Evolutionary conservation across 2,797 vertebrate species (phyloP).

Genomic region (Cephalopachus bancanus): DNA sequence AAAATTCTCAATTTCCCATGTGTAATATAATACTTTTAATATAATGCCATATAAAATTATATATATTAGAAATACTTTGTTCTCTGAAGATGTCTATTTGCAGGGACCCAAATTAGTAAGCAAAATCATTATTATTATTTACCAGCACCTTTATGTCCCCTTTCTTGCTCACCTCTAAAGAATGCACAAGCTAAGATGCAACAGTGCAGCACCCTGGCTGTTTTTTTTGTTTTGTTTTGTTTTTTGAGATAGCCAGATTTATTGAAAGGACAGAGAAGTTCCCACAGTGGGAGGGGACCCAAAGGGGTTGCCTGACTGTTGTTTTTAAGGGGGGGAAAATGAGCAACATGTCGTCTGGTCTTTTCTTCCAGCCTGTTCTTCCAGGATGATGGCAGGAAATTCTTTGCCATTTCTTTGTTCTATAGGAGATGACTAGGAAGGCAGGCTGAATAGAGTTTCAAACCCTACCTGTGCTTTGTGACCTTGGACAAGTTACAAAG

Average conservation of each 20-base stretch:
- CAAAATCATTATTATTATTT: background rate
- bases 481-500: background rate
- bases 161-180: background rate
- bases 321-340: background rate
- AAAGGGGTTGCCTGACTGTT: background rate
- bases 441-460: background rate
- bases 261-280: too few species aligned
- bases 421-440: background rate
- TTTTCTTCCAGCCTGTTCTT: background rate
- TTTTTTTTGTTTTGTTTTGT: background rate
- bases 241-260: too few species aligned
- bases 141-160: background rate
- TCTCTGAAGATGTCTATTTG: slow-evolving; percentile 70
- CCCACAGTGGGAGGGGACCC: too few species aligned
- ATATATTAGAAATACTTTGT: slow-evolving; percentile 77
- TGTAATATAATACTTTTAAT: slow-evolving; percentile 72
- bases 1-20: slow-evolving; percentile 60
- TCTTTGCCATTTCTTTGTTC: background rate
- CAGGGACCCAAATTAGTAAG: background rate
- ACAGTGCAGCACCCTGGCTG: background rate
- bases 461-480: background rate
- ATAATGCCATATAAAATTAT: slow-evolving; percentile 15
- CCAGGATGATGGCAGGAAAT: background rate
- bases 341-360: background rate
- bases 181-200: background rate